A percentile compares a stretch with the other conserved stretches of the same genome.
Conservation (phyloP, 2,113 vertebrate species). For the Phrynocephalus versicolor region DNA sequence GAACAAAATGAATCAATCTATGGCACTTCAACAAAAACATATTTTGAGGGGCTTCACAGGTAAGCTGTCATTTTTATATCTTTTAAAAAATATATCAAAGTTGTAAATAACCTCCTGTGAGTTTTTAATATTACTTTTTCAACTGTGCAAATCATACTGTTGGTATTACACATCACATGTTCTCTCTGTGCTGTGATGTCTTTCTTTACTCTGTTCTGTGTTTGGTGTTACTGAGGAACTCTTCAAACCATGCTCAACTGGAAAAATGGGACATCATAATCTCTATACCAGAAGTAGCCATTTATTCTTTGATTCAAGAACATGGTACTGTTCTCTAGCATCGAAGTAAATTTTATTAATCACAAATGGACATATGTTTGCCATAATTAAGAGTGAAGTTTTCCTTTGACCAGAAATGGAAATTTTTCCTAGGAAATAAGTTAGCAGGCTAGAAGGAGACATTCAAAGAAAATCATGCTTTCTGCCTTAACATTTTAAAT, state of each 20-base stretch:
- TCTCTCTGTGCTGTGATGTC: neutral
- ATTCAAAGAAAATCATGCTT: no score
- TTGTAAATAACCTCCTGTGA: no score
- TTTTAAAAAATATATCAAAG: neutral
- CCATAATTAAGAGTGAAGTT: no score
- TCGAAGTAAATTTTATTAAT: neutral
- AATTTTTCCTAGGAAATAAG: no score
- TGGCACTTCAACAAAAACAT: conserved; percentile 73
- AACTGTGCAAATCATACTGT: no score
- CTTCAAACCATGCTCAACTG: neutral
- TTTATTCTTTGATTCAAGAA: neutral
- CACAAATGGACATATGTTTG: neutral
- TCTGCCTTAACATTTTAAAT: no score
- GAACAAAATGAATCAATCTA: conserved; percentile 83
- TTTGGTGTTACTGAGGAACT: neutral
- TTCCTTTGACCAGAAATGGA: no score
- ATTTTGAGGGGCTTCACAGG: conserved; percentile 63
- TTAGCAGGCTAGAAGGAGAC: no score
- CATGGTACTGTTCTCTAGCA: neutral
- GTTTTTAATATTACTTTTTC: no score
- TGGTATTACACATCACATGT: neutral
- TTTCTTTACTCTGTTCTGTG: neutral
- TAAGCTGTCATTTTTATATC: neutral
- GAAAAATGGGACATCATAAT: no score
- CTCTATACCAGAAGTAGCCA: no score